These are phyloP conservation scores for Eupeodes corollae DNA, from an alignment of 1,140 invertebrate species.

Conservation along the genomic window DNA sequence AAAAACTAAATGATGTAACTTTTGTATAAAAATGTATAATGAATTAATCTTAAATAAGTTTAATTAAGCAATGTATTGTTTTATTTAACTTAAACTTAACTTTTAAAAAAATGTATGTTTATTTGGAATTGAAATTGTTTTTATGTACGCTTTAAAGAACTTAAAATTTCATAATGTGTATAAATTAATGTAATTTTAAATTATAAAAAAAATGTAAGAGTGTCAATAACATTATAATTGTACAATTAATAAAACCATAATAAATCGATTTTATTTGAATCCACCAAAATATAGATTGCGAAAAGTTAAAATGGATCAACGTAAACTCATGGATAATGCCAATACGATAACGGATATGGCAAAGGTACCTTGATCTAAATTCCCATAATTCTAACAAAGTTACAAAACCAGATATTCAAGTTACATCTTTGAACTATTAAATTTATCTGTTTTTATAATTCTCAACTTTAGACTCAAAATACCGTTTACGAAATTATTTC, in stretches of 20 bases:
- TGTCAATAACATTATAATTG: not conserved
- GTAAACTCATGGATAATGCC: slow-evolving; percentile 98
- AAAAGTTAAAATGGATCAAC: slow-evolving; percentile 99
- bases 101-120: too few relatives aligned
- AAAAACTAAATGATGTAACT: too few relatives aligned
- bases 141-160: too few relatives aligned
- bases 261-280: slow-evolving; percentile 7
- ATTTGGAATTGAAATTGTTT: too few relatives aligned
- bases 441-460: not conserved
- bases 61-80: too few relatives aligned
- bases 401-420: slow-evolving; percentile 6
- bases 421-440: not conserved
- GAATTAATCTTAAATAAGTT: too few relatives aligned
- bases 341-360: slow-evolving; percentile 99
- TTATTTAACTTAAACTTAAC: too few relatives aligned
- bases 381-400: too few relatives aligned
- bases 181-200: too few relatives aligned
- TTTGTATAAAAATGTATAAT: too few relatives aligned
- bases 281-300: slow-evolving; percentile 60
- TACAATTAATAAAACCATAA: slow-evolving; percentile 9
- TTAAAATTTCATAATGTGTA: too few relatives aligned
- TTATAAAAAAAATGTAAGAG: too few relatives aligned
- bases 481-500: slow-evolving; percentile 94
- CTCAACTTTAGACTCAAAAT: slow-evolving; percentile 75
- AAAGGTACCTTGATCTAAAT: slow-evolving; percentile 58